Evolutionary conservation across 2,888 invertebrate species (phyloP).

Genomic region (Charanyca ferruginea): DNA sequence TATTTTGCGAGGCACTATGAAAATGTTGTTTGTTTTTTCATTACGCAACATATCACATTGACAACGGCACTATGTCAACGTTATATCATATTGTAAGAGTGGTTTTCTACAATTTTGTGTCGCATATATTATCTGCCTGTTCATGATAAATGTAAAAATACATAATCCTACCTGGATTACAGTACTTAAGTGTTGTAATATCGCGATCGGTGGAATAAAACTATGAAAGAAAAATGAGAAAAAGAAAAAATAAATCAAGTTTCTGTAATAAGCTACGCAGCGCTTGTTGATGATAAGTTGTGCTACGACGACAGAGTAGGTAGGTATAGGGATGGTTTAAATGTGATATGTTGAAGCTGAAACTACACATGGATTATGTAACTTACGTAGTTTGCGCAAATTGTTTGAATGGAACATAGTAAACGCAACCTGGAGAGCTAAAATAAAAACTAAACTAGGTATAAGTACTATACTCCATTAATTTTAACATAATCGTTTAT

Average conservation of each 20-base stretch:
- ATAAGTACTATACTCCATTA: no score
- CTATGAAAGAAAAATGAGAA: no score
- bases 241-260: no score
- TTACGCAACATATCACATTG: constrained; percentile 48
- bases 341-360: not conserved
- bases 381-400: no score
- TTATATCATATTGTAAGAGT: constrained; percentile 18
- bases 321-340: not conserved
- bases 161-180: not conserved
- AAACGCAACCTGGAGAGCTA: no score
- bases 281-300: constrained; percentile 17
- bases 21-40: constrained; percentile 57
- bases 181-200: not conserved
- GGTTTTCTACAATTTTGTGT: not conserved
- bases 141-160: not conserved
- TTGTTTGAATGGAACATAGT: no score
- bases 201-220: no score
- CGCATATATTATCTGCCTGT: not conserved
- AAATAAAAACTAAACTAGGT: no score
- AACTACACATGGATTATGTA: not conserved
- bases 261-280: not conserved
- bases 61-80: constrained; percentile 49
- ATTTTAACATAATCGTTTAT: no score
- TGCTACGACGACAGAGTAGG: constrained; percentile 18
- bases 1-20: constrained; percentile 52